Base-by-base conservation (phyloP, 2,888 invertebrate species). In the Caradrina kadenii region DNA sequence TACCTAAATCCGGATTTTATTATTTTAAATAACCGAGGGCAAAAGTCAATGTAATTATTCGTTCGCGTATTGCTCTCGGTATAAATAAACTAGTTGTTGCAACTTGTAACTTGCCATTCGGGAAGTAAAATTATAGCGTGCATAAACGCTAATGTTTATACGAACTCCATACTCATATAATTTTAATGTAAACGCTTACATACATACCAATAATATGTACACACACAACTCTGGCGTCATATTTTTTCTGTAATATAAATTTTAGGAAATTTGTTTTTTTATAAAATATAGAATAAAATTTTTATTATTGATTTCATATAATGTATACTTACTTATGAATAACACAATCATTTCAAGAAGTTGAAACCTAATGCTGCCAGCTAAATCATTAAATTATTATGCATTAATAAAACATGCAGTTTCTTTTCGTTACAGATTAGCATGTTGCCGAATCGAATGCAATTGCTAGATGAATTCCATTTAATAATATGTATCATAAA, bases 121-220 rank as follows among this genome's bases (percentile, higher is more conserved):
- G 90, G 89, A 91, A 92, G 89, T 88, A 80, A 86, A 88, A 85
- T 88, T 88, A 88, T 87, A 82, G 83, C 83, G 84, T 84, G 82
- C 83, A 84, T 85, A 87, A 83, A 84, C 80, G 84, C 82, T 85
- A 85, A 86, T 87, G 79, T 86, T 85, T 84, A 83, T 84, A 84
- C 81, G 80, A 84, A 82, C 81, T 73, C 74, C 78, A 68, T 76
- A 66, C 80, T 78, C 79, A 63, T 71, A 64, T 64, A 67, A 73
- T 75, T 66, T 66, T 60, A 69, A 79, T 76, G 73, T 77, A 62
- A 67, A 76, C 63, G 39, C 45, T 17, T 45, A 58, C 69, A 45
- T 63, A 69, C 73, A 54, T 55, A 67, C 19, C n/a, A 55, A 78
- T 61, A 73, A 55, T 63, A 35, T 7, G 39, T 48, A 42, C 11